A percentile compares a stretch with the other conserved stretches of the same genome.
Conservation (phyloP, 2,888 invertebrate species). For the Chaetogeoica ovagalla region DNA sequence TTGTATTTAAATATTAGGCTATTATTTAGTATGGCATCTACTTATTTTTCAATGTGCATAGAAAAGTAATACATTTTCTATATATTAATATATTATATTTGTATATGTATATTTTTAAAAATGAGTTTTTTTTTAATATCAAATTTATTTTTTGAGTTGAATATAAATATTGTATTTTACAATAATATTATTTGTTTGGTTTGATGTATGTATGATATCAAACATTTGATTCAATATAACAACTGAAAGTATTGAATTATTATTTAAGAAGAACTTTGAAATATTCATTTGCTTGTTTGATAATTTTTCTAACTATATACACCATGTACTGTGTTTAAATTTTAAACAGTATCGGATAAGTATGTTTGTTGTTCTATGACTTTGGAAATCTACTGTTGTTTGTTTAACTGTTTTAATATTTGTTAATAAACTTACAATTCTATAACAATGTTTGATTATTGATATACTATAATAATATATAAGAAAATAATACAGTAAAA, state of each 20-base stretch:
- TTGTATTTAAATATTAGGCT: not conserved
- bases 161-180: not conserved
- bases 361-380: not conserved
- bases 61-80: too few species aligned
- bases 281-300: not conserved
- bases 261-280: not conserved
- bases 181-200: not conserved
- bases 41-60: too few species aligned
- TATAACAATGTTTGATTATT: not conserved
- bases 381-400: not conserved
- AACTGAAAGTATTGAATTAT: not conserved
- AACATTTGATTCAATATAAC: not conserved
- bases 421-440: slow-evolving; percentile 7
- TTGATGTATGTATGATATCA: not conserved
- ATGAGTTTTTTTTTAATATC: too few species aligned
- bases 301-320: not conserved
- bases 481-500: too few species aligned
- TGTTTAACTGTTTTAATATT: not conserved
- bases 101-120: too few species aligned
- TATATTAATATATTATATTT: too few species aligned
- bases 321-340: not conserved
- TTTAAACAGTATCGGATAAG: not conserved
- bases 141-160: too few species aligned
- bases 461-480: too few species aligned
- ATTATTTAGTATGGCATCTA: not conserved